These are phyloP conservation scores for Gallinago jamesoni DNA, from an alignment of 2,113 vertebrate genomes.

Conservation along the genomic window DNA sequence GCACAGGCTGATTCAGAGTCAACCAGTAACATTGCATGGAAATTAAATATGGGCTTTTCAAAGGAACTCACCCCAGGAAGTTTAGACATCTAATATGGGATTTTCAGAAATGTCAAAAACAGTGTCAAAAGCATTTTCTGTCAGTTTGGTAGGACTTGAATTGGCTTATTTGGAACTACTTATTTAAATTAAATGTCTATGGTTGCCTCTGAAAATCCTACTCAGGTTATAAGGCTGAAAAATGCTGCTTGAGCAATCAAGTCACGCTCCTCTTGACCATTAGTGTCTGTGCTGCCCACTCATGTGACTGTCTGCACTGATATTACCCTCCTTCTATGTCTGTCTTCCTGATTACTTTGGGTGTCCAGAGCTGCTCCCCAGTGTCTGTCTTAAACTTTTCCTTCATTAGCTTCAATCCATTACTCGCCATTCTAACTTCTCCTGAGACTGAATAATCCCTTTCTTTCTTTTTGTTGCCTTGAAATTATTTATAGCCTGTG, in stretches of 20 bases:
- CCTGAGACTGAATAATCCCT: constrained; percentile 31
- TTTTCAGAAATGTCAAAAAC: neutral
- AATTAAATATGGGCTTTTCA: neutral
- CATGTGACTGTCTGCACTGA: neutral
- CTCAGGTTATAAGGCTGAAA: neutral
- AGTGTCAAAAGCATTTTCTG: neutral
- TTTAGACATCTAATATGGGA: neutral
- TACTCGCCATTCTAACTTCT: constrained; percentile 11
- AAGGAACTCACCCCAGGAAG: neutral
- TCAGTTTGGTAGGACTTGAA: neutral
- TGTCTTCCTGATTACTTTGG: constrained; percentile 5
- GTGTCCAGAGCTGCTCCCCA: neutral
- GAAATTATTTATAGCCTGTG: constrained; percentile 61
- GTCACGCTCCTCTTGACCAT: neutral
- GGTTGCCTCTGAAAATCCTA: neutral
- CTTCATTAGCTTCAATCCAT: constrained; percentile 34
- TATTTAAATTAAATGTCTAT: neutral
- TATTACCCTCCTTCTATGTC: neutral
- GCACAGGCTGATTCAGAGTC: neutral
- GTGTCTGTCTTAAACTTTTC: constrained; percentile 19
- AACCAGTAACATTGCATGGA: neutral
- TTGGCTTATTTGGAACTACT: neutral
- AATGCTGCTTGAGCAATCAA: constrained; percentile 22
- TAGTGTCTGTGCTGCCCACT: neutral
- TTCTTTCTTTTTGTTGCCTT: constrained; percentile 24